A percentile compares a stretch with the other conserved stretches of the same genome.
Evolutionary conservation across 2,888 invertebrate genomes (phyloP).

Genomic region (Mystacides longicornis): DNA sequence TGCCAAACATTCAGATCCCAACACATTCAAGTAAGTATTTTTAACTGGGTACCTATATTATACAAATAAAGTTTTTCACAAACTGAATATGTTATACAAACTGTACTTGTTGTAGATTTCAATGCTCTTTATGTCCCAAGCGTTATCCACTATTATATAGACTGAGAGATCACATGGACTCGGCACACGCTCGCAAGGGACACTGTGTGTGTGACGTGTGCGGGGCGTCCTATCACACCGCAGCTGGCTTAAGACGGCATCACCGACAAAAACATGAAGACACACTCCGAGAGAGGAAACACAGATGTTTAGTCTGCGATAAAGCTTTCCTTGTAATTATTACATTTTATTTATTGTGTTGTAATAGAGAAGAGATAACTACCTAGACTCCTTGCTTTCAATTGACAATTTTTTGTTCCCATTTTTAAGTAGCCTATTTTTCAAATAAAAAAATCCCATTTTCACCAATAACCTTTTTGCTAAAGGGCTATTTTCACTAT

Average conservation of each 20-base stretch:
- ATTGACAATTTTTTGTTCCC: no score
- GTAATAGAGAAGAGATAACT: no score
- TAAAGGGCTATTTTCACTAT: no score
- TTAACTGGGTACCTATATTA: no score
- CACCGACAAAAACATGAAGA: conserved; percentile 4
- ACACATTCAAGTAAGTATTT: conserved; percentile 10
- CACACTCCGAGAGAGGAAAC: neutral
- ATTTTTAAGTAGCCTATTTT: no score
- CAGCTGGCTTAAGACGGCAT: conserved; percentile 9
- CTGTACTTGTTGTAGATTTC: conserved; percentile 11
- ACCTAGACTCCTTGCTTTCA: no score
- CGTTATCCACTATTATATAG: conserved; percentile 8
- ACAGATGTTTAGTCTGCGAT: conserved; percentile 9
- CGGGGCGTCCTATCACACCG: conserved; percentile 6
- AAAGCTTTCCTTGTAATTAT: conserved; percentile 12
- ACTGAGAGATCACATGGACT: conserved; percentile 9
- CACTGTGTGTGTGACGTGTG: conserved; percentile 9
- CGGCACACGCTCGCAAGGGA: conserved; percentile 5
- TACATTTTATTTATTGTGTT: no score
- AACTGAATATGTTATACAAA: no score
- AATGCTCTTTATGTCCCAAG: conserved; percentile 9
- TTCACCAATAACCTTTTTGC: no score
- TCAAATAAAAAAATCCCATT: no score
- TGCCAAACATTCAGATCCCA: conserved; percentile 5
- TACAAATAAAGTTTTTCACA: no score